Evolutionary conservation across 2,888 invertebrate genomes (phyloP).

Genomic region (Melitaea athalia): DNA sequence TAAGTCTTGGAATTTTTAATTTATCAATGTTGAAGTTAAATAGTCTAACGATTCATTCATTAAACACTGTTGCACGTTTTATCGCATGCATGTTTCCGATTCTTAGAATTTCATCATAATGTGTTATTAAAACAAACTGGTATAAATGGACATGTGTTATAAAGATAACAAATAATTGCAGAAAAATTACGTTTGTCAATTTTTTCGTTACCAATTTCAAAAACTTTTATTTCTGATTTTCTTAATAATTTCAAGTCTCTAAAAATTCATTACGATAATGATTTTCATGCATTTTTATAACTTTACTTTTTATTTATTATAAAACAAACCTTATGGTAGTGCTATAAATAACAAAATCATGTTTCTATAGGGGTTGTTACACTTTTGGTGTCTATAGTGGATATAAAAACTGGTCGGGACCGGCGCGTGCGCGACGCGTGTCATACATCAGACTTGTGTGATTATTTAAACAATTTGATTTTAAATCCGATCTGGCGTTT

Average conservation of each 20-base stretch:
- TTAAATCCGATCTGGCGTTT: slow-evolving; percentile 47
- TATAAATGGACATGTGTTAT: neutral
- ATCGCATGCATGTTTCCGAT: slow-evolving; percentile 5
- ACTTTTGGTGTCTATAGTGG: slow-evolving; percentile 36
- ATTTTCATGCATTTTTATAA: neutral
- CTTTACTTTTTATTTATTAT: neutral
- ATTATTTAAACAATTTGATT: slow-evolving; percentile 75
- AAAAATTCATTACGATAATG: neutral
- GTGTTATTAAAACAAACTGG: neutral
- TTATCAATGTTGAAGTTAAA: neutral
- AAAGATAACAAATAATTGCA: neutral
- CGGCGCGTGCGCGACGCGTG: slow-evolving; percentile 58
- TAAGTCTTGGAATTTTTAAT: neutral
- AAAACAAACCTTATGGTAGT: neutral
- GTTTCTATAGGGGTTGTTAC: slow-evolving; percentile 15
- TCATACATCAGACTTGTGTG: slow-evolving; percentile 55
- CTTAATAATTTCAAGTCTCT: neutral
- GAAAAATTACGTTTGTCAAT: neutral
- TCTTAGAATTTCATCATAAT: neutral
- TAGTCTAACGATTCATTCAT: neutral
- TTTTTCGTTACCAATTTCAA: no score
- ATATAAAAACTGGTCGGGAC: slow-evolving; percentile 31
- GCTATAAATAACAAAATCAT: neutral
- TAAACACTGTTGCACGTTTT: neutral
- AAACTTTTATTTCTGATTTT: no score